Evolutionary conservation across 2,888 invertebrate species (phyloP).

Genomic region (Drosophila greeni): DNA sequence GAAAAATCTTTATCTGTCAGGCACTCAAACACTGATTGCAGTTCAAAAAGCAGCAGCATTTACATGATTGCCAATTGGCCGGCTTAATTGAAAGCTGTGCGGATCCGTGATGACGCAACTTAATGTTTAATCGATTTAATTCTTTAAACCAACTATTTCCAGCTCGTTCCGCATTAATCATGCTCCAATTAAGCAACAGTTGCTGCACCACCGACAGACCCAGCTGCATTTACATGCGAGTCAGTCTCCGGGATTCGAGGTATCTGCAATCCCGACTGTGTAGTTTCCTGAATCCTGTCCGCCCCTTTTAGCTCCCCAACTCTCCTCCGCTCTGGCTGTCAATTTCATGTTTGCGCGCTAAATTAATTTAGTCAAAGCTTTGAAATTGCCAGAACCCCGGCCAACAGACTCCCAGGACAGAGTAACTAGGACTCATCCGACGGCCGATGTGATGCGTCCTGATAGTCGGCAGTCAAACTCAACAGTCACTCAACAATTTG

Average conservation of each 20-base stretch:
- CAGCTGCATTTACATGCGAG: slow-evolving; percentile 23
- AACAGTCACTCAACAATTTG: slow-evolving; percentile 40
- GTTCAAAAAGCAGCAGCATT: slow-evolving; percentile 61
- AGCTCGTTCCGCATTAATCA: slow-evolving; percentile 46
- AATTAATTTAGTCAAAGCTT: slow-evolving; percentile 72
- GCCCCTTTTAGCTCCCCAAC: neutral
- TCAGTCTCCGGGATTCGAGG: slow-evolving; percentile 7
- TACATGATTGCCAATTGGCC: slow-evolving; percentile 63
- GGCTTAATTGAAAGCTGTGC: slow-evolving; percentile 64
- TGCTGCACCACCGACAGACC: slow-evolving; percentile 18
- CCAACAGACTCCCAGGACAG: slow-evolving; percentile 39
- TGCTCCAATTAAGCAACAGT: slow-evolving; percentile 50
- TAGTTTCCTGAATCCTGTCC: slow-evolving; percentile 5
- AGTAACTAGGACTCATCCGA: slow-evolving; percentile 16
- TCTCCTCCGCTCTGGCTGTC: slow-evolving; percentile 36
- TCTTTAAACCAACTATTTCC: slow-evolving; percentile 46
- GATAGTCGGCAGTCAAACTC: slow-evolving; percentile 34
- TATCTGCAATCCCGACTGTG: slow-evolving; percentile 11
- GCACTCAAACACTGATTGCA: slow-evolving; percentile 61
- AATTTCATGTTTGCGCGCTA: slow-evolving; percentile 66
- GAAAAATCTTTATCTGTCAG: slow-evolving; percentile 60
- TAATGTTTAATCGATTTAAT: slow-evolving; percentile 59
- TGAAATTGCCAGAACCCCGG: slow-evolving; percentile 37
- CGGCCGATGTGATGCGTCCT: slow-evolving; percentile 28
- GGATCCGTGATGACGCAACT: slow-evolving; percentile 27